Evolutionary conservation across 2,113 vertebrate species (phyloP).

Genomic region (Struthidea cinerea): DNA sequence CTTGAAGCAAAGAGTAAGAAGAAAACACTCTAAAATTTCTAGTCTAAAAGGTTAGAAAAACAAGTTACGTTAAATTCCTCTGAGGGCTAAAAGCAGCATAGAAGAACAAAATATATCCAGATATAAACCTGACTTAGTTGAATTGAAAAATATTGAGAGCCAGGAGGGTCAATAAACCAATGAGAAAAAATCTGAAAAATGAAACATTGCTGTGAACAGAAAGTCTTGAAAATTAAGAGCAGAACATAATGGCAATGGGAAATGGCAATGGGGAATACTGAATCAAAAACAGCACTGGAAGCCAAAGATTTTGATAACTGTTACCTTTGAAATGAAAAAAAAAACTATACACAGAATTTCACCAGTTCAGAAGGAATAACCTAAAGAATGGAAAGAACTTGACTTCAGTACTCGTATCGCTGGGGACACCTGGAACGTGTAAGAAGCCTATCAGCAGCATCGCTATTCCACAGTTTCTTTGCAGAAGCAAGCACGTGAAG

Average conservation of each 20-base stretch:
- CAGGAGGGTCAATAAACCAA: not conserved
- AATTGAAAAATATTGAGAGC: not conserved
- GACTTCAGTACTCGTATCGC: not conserved
- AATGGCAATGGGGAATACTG: not conserved
- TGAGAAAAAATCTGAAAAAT: not conserved
- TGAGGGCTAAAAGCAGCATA: not conserved
- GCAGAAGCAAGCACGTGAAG: not conserved
- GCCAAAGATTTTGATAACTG: not conserved
- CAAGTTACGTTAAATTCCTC: not conserved
- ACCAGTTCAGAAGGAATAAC: not conserved
- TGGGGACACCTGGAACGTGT: not conserved
- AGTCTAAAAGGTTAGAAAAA: not conserved
- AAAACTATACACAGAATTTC: not conserved
- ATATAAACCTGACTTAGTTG: not conserved
- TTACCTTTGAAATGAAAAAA: not conserved
- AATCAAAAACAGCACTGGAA: not conserved
- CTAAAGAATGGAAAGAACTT: not conserved
- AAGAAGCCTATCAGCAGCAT: not conserved
- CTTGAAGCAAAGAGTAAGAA: not conserved
- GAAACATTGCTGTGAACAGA: not conserved
- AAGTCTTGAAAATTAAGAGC: not conserved
- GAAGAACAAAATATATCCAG: not conserved
- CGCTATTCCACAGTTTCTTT: not conserved
- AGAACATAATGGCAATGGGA: not conserved
- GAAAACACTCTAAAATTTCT: not conserved